Evolutionary conservation across 2,888 invertebrate species (phyloP).

Genomic region (Reticulitermes lucifugus): DNA sequence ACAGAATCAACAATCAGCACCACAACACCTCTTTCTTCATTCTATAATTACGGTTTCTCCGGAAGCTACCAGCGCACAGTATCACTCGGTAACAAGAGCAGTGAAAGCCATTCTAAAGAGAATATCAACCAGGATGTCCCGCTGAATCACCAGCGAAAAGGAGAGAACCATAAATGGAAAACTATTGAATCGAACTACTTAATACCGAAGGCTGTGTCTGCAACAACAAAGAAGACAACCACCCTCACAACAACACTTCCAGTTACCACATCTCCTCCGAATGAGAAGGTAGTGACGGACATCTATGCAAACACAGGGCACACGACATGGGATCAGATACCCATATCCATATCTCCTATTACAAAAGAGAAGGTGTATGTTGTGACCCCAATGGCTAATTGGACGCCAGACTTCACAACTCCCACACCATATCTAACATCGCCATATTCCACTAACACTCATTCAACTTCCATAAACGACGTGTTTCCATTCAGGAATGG

Average conservation of each 20-base stretch:
- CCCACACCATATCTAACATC: conserved; percentile 47
- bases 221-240: background rate
- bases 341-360: conserved; percentile 79
- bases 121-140: background rate
- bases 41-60: conserved; percentile 67
- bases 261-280: conserved; percentile 56
- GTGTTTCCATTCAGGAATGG: conserved; percentile 51
- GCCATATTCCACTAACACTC: conserved; percentile 52
- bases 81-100: conserved; percentile 17
- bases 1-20: background rate
- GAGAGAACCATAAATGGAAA: conserved; percentile 42
- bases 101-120: background rate
- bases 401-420: conserved; percentile 53
- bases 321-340: conserved; percentile 75
- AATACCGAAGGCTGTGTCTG: conserved; percentile 43
- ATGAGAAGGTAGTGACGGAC: conserved; percentile 51
- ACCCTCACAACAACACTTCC: conserved; percentile 25
- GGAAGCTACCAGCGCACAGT: conserved; percentile 64
- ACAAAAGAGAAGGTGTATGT: conserved; percentile 86
- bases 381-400: conserved; percentile 76
- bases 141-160: conserved; percentile 9
- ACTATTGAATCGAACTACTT: conserved; percentile 49
- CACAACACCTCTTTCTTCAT: conserved; percentile 38
- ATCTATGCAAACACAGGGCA: conserved; percentile 51
- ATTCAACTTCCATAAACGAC: conserved; percentile 43